Conservation (phyloP, 2,888 invertebrate species). For the Pheosia gnoma region DNA sequence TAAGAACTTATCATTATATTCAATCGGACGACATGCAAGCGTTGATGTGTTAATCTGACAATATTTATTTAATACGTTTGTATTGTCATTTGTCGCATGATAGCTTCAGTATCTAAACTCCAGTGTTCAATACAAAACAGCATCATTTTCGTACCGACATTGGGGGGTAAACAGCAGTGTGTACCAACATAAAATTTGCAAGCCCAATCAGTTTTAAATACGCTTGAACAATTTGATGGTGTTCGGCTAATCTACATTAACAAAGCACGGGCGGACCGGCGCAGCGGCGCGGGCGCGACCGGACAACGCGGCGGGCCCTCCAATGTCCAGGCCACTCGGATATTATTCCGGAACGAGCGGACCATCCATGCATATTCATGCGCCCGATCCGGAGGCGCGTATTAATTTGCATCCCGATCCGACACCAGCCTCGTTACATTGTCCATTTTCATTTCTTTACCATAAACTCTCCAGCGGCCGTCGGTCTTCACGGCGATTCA, state of each 20-base stretch:
- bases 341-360: constrained; percentile 73
- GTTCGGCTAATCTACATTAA: constrained; percentile 35
- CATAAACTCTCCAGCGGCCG: constrained; percentile 46
- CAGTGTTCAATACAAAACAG: neutral
- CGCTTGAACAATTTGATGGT: constrained; percentile 31
- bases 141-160: neutral
- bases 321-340: constrained; percentile 55
- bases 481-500: constrained; percentile 49
- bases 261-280: constrained; percentile 21
- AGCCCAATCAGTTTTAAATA: constrained; percentile 17
- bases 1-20: too few relatives aligned
- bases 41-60: too few relatives aligned
- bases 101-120: neutral
- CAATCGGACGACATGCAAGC: too few relatives aligned
- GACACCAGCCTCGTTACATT: constrained; percentile 63
- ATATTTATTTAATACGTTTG: neutral
- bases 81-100: neutral
- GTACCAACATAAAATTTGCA: constrained; percentile 10
- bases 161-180: neutral
- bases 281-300: constrained; percentile 7
- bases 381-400: constrained; percentile 73
- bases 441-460: constrained; percentile 74
- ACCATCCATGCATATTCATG: constrained; percentile 79
- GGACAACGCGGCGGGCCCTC: constrained; percentile 22
- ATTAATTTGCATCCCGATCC: constrained; percentile 81